phyloP scores from a whole-genome alignment of 1,140 invertebrate genomes.

The Steinernema feltiae region DNA sequence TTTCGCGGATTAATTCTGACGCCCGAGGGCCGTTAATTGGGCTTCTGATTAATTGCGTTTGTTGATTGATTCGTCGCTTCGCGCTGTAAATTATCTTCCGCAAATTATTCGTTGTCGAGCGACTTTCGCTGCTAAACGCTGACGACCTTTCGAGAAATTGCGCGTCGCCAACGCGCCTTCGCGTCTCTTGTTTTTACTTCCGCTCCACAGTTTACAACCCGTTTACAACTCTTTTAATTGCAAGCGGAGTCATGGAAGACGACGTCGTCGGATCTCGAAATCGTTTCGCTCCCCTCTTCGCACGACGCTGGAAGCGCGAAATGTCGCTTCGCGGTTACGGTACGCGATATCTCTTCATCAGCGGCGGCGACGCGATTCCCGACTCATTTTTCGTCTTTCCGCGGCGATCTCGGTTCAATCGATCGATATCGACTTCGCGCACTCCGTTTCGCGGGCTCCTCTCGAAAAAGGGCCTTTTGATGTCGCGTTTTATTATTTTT shows the following conservation, averaged over 20 bases:
- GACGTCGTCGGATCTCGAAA: too few relatives aligned
- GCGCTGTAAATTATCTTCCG: slow-evolving; percentile 4
- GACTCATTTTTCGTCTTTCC: neutral
- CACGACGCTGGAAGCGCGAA: too few relatives aligned
- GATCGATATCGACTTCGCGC: neutral
- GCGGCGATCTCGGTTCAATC: neutral
- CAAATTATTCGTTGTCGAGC: neutral
- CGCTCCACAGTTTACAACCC: too few relatives aligned
- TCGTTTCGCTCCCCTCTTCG: too few relatives aligned
- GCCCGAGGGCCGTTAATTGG: neutral
- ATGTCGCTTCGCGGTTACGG: too few relatives aligned
- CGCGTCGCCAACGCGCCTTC: neutral
- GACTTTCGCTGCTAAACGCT: neutral
- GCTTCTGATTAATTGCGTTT: neutral
- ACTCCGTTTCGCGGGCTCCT: neutral
- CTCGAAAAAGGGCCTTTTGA: neutral
- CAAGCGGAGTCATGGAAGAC: too few relatives aligned
- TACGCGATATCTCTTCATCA: too few relatives aligned
- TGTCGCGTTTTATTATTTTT: slow-evolving; percentile 11
- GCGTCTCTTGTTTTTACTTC: neutral
- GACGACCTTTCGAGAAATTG: neutral
- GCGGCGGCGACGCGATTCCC: too few relatives aligned
- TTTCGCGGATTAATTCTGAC: neutral
- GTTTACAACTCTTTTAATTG: too few relatives aligned
- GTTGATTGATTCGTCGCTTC: slow-evolving; percentile 2